Evolutionary conservation across 64 coral and sea anemone species (phyloP), one percentile per base, ranked within the genome.

Genomic region (Pocillopora damicornis): DNA sequence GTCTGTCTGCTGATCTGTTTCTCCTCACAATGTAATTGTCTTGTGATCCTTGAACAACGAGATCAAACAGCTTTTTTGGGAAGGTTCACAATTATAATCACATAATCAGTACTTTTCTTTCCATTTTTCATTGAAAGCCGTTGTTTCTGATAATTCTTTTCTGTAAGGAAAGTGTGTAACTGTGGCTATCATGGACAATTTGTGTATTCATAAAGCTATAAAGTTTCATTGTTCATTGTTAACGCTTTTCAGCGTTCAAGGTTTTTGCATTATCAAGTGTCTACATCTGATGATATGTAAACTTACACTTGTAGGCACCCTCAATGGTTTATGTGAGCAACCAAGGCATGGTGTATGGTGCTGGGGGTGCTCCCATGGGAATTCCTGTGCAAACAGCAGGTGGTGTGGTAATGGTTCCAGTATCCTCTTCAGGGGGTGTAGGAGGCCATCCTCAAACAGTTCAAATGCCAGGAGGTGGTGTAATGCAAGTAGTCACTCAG

Each of bases 351-450:
- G 37, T 66, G 2, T 15, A 12, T 7, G 60, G 80, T 62, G 60
- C 81, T 57, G 81, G 64, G 71, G 81, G 64, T 42, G 81, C 72
- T 22, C 81, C 81, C 30, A 23, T 85, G 37, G 81, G 63, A 10
- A 22, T 85, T 23, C 81, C 81, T 38, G 26, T 85, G 64, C 81
- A 85, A 42, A 36, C 45, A 72, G 81, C 81, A 14, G 81, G 81
- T 25, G 81, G 81, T 72, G 81, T 85, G 4, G 65, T 73, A 20
- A 66, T 65, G 1, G 35, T 72, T 25, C 64, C 81, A 1, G 67
- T 71, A 23, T 71, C 67, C 8, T 71, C 67, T n/a, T 71, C 67
- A 71, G 67, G 67, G 25, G 67, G 6, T 23, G 67, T 71, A 9
- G 65, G 81, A 56, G 81, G 3, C 8, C 65, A 85, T 38, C 35